Conservation (phyloP, 2,888 invertebrate species). For the Parnassius orleans region DNA sequence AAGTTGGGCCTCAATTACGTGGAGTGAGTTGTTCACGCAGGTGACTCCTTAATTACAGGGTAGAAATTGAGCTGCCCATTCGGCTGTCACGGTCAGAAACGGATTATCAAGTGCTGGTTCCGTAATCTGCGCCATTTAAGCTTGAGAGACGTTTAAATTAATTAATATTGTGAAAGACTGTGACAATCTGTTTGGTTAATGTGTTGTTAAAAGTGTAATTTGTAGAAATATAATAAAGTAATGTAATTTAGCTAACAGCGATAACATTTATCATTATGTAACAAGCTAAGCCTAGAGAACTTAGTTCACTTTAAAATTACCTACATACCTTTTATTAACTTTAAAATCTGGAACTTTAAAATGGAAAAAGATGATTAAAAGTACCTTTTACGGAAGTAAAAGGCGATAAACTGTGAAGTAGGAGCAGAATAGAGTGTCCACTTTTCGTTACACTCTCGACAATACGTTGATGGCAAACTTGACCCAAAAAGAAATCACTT, state of each 20-base stretch:
- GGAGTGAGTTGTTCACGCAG: conserved; percentile 77
- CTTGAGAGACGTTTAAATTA: conserved; percentile 36
- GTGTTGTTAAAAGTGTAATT: not conserved
- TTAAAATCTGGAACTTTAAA: too few species aligned
- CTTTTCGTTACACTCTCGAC: not conserved
- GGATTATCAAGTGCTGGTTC: conserved; percentile 67
- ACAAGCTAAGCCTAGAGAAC: too few species aligned
- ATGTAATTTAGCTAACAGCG: too few species aligned
- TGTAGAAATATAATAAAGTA: not conserved
- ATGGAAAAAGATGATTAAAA: too few species aligned
- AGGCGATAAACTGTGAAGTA: not conserved
- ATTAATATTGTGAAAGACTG: conserved; percentile 13
- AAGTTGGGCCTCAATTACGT: conserved; percentile 76
- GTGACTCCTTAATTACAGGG: conserved; percentile 78
- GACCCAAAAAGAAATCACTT: not conserved
- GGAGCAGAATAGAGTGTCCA: not conserved
- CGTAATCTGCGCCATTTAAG: conserved; percentile 41
- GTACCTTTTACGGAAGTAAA: too few species aligned
- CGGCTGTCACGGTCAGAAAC: conserved; percentile 72
- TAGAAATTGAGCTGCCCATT: conserved; percentile 76
- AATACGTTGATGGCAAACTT: not conserved
- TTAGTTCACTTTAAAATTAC: too few species aligned
- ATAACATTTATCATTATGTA: too few species aligned
- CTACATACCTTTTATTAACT: too few species aligned
- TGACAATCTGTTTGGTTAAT: conserved; percentile 1